Evolutionary conservation across 1,140 invertebrate species (phyloP).

Genomic region (Solen grandis): DNA sequence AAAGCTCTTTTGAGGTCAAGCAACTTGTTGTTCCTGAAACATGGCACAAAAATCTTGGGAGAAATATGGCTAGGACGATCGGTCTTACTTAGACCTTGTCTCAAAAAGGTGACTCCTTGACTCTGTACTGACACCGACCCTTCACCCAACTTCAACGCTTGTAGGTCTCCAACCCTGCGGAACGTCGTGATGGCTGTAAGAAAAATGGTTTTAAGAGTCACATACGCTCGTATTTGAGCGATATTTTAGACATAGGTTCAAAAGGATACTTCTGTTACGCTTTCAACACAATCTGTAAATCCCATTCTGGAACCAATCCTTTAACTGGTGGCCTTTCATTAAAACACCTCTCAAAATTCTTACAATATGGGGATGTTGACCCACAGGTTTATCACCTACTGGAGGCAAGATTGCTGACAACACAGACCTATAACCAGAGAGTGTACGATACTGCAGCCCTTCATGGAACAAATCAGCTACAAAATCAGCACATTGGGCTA

Average conservation of each 20-base stretch:
- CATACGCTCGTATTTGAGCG: conserved; percentile 33
- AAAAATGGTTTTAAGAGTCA: conserved; percentile 46
- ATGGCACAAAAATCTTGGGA: conserved; percentile 13
- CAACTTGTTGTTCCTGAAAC: conserved; percentile 13
- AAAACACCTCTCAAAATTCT: conserved; percentile 39
- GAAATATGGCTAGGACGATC: conserved; percentile 11
- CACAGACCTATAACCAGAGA: conserved; percentile 53
- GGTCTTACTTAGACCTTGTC: conserved; percentile 22
- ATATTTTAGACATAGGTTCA: conserved; percentile 42
- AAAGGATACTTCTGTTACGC: conserved; percentile 38
- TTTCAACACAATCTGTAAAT: conserved; percentile 40
- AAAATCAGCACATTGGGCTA: conserved; percentile 36
- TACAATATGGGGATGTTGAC: conserved; percentile 53
- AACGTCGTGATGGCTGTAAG: conserved; percentile 35
- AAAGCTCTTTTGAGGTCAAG: conserved; percentile 25
- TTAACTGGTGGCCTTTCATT: conserved; percentile 30
- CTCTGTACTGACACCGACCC: neutral
- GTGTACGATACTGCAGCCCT: conserved; percentile 35
- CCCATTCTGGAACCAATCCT: conserved; percentile 51
- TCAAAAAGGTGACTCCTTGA: conserved; percentile 14
- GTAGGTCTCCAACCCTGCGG: conserved; percentile 10
- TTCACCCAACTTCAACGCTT: conserved; percentile 10
- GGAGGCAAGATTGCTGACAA: conserved; percentile 42
- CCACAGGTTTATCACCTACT: conserved; percentile 28
- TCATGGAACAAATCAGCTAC: conserved; percentile 9